A percentile compares a stretch with the other conserved stretches of the same genome.
Evolutionary conservation across 2,113 vertebrate species (phyloP).

Genomic region (Oxyura jamaicensis): DNA sequence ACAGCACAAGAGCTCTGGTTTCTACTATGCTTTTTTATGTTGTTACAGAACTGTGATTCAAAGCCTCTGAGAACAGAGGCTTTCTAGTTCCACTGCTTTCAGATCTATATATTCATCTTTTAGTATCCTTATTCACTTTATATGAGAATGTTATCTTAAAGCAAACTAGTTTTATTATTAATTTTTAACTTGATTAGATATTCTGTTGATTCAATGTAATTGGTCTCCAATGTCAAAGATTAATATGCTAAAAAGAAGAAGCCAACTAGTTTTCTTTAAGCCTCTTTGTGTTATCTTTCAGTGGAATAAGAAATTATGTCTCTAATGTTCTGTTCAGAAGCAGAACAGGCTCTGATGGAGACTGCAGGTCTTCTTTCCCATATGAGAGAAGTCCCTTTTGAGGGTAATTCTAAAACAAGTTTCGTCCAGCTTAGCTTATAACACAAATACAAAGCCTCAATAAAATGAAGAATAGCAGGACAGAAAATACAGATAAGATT

Average conservation of each 20-base stretch:
- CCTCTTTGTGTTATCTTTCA: not conserved
- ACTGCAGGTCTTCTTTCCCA: not conserved
- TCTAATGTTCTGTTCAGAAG: not conserved
- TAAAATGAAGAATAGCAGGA: not conserved
- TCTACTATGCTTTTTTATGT: not conserved
- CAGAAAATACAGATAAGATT: not conserved
- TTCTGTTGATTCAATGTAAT: not conserved
- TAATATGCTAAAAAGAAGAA: not conserved
- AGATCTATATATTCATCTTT: not conserved
- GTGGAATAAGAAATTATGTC: not conserved
- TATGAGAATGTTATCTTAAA: not conserved
- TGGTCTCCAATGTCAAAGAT: not conserved
- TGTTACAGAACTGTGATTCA: not conserved
- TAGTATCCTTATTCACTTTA: not conserved
- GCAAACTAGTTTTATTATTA: not conserved
- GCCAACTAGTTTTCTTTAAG: not conserved
- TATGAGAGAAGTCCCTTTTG: not conserved
- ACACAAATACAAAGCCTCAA: not conserved
- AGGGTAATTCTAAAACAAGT: not conserved
- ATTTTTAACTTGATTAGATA: not conserved
- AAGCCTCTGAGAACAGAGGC: not conserved
- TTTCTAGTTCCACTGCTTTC: not conserved
- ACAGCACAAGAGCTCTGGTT: not conserved
- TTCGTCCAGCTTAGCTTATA: not conserved
- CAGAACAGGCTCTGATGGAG: not conserved